Evolutionary conservation across 2,797 vertebrate species (phyloP).

Genomic region (Mus minutoides): DNA sequence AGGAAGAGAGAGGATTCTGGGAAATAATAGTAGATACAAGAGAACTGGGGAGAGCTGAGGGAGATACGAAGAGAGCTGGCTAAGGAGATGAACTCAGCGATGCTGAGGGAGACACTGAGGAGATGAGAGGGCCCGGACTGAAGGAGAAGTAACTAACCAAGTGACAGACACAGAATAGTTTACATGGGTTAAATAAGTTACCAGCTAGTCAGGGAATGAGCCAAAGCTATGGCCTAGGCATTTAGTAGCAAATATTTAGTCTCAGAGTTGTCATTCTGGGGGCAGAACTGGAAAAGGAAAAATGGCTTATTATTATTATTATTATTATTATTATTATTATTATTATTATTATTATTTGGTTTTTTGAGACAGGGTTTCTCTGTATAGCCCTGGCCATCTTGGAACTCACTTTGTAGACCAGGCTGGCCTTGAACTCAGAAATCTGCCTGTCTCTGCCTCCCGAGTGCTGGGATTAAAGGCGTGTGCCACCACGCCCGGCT

Average conservation of each 20-base stretch:
- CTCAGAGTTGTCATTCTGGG: neutral
- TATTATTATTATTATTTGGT: no score
- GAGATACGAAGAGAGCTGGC: neutral
- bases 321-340: no score
- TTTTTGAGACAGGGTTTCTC: no score
- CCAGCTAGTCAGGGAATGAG: neutral
- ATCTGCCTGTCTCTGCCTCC: no score
- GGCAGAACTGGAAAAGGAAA: neutral
- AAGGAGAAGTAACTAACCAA: neutral
- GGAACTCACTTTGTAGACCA: no score
- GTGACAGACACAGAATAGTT: neutral
- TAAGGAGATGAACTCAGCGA: neutral
- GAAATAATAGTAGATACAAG: neutral
- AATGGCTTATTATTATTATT: neutral
- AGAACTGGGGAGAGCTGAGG: neutral
- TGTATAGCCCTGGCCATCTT: no score
- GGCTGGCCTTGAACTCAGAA: no score
- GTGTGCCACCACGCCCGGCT: no score
- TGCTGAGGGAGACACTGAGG: neutral
- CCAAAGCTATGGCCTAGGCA: no score
- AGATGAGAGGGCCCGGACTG: neutral
- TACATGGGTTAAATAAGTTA: neutral
- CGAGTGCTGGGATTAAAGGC: no score
- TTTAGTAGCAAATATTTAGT: no score
- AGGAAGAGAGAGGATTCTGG: neutral